Percentiles rank a stretch among this genome's conserved stretches.
Evolutionary conservation across 2,888 invertebrate species (phyloP).

Genomic region (Tinea pellionella): DNA sequence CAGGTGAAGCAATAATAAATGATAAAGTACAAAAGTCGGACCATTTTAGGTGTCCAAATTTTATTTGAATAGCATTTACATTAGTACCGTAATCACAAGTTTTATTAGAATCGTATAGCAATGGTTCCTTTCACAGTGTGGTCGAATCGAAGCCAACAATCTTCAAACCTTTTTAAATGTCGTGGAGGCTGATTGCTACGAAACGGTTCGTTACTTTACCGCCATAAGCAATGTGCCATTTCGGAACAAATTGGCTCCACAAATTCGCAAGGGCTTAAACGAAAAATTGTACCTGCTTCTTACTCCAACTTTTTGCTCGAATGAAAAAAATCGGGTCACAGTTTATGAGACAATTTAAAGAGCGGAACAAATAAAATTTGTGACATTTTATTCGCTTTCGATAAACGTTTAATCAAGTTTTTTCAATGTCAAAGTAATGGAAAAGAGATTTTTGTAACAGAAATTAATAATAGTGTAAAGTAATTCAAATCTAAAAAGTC

Average conservation of each 20-base stretch:
- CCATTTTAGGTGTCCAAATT: background rate
- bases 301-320: background rate
- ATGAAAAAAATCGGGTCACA: conserved; percentile 1
- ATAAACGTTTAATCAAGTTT: background rate
- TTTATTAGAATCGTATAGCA: background rate
- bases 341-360: conserved; percentile 4
- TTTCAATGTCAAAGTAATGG: background rate
- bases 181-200: conserved; percentile 3
- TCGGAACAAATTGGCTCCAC: conserved; percentile 1
- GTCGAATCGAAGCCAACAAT: background rate
- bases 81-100: background rate
- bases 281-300: background rate
- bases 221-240: background rate
- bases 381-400: conserved; percentile 8
- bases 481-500: no score
- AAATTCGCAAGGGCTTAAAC: conserved; percentile 7
- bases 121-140: background rate
- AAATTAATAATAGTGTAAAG: background rate
- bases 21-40: background rate
- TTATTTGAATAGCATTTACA: background rate
- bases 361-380: conserved; percentile 9
- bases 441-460: background rate
- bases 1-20: background rate
- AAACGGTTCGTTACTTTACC: conserved; percentile 2
- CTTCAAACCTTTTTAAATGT: background rate